A percentile compares a stretch with the other conserved stretches of the same genome.
Conservation (phyloP, 2,888 invertebrate genomes). For the Hypomecis punctinalis region DNA sequence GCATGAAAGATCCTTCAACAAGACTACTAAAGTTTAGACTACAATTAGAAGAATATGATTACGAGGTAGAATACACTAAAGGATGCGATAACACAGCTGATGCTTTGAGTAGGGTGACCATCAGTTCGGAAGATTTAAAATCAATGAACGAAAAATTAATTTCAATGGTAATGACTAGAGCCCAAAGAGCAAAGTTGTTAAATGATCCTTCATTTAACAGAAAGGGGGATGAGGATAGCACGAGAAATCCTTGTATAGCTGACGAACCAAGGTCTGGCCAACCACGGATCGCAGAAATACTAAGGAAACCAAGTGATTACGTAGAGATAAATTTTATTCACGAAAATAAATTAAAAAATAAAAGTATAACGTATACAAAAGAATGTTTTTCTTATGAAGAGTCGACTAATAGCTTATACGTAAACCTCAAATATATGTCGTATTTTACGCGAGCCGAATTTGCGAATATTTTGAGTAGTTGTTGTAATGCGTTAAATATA, state of each 20-base stretch:
- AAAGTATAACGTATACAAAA: not conserved
- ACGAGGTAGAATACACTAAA: slow-evolving; percentile 3
- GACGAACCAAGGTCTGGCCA: slow-evolving; percentile 39
- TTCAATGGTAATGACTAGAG: slow-evolving; percentile 24
- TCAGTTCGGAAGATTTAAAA: slow-evolving; percentile 22
- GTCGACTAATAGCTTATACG: slow-evolving; percentile 32
- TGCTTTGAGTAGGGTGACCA: slow-evolving; percentile 20
- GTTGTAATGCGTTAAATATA: slow-evolving; percentile 31
- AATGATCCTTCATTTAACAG: slow-evolving; percentile 9
- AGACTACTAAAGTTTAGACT: slow-evolving; percentile 32
- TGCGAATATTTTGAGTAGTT: slow-evolving; percentile 34
- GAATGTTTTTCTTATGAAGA: slow-evolving; percentile 21
- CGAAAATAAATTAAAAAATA: too few species aligned
- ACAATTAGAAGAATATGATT: slow-evolving; percentile 28
- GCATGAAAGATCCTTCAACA: slow-evolving; percentile 32
- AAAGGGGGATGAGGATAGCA: slow-evolving; percentile 1
- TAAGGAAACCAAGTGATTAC: slow-evolving; percentile 34
- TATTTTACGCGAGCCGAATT: slow-evolving; percentile 40
- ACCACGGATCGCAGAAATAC: slow-evolving; percentile 37
- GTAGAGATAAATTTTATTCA: too few species aligned
- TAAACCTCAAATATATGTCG: slow-evolving; percentile 36
- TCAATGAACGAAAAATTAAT: slow-evolving; percentile 15
- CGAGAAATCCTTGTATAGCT: slow-evolving; percentile 18
- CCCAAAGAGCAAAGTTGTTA: slow-evolving; percentile 25
- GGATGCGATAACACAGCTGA: slow-evolving; percentile 12